Base-by-base conservation (phyloP, 2,888 invertebrate species). In the Cyaniris semiargus region DNA sequence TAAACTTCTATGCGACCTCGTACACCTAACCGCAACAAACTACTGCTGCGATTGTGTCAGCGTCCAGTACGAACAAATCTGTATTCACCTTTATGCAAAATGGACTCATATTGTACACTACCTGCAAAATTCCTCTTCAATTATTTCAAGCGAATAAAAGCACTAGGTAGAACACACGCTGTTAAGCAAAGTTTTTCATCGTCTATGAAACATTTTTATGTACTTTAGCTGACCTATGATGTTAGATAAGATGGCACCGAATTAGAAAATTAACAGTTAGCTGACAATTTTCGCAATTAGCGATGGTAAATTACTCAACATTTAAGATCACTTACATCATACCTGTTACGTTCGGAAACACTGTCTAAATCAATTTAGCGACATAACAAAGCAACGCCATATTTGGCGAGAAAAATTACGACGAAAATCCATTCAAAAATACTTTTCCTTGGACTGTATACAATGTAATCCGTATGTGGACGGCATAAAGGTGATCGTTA, bases 281-380 rank as follows among this genome's bases (percentile, higher is more conserved):
- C 15, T 48, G 72, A 4, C 7, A 23, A 72, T 74, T 74, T 74
- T 48, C 23, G 18, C 74, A 74, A 74, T 74, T 5, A 53, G 48
- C 10, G 21, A 27, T 53, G 74, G 23, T 27, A 4, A 23, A 18
- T 74, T 21, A 53, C 48, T 53, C 58, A 76, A 76, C 77, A 71
- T 76, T 76, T 76, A 76, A 58, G 34, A 58, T 56, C n/a, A 21
- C 71, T 77, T 77, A 44, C 77, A 56, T 77, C 77, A 77, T 38
- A 72, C 38, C 76, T 38, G 23, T 71, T 48, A n/a, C 23, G 23
- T 56, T 38, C 72, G 77, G 38, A 38, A 58, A 72, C 77, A 56
- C 71, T 58, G 56, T 60, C 58, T 21, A 38, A 58, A 71, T 44
- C 58, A 60, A 77, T 44, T 76, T 56, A 2, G 53, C 53, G 48